These are phyloP conservation scores for Lethrus apterus DNA, from an alignment of 1,140 invertebrate genomes.

Conservation along the genomic window DNA sequence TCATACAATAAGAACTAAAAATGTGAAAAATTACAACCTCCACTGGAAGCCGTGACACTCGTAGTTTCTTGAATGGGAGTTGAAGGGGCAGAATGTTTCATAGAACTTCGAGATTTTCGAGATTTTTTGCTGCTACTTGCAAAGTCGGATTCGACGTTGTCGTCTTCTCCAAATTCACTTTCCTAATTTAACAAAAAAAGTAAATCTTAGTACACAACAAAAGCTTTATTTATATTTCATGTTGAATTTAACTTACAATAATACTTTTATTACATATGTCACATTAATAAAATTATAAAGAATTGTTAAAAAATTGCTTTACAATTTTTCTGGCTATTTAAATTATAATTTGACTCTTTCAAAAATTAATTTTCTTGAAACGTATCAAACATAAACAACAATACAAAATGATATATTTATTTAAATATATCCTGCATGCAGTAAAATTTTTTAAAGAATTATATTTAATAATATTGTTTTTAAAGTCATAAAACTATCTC, in stretches of 20 bases:
- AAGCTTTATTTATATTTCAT: background rate
- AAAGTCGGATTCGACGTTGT: conserved; percentile 63
- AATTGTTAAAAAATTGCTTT: background rate
- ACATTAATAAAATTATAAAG: background rate
- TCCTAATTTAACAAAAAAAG: conserved; percentile 49
- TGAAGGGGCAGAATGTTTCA: conserved; percentile 43
- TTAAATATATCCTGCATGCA: too few species aligned
- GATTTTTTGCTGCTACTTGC: conserved; percentile 52
- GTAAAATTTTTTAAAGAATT: too few species aligned
- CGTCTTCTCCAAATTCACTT: conserved; percentile 70
- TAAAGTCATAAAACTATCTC: too few species aligned
- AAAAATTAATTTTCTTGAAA: too few species aligned
- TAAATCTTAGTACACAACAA: background rate
- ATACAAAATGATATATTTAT: too few species aligned
- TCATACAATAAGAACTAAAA: conserved; percentile 4
- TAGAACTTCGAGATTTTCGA: conserved; percentile 44
- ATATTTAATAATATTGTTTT: too few species aligned
- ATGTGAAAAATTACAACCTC: conserved; percentile 14
- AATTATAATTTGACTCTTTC: background rate
- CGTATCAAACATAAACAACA: too few species aligned
- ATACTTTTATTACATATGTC: background rate
- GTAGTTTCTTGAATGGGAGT: conserved; percentile 45
- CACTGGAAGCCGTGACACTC: conserved; percentile 28
- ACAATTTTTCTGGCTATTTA: background rate
- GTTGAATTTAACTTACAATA: background rate